phyloP scores from a whole-genome alignment of 2,888 invertebrate species.

The Druceiella hillmani region DNA sequence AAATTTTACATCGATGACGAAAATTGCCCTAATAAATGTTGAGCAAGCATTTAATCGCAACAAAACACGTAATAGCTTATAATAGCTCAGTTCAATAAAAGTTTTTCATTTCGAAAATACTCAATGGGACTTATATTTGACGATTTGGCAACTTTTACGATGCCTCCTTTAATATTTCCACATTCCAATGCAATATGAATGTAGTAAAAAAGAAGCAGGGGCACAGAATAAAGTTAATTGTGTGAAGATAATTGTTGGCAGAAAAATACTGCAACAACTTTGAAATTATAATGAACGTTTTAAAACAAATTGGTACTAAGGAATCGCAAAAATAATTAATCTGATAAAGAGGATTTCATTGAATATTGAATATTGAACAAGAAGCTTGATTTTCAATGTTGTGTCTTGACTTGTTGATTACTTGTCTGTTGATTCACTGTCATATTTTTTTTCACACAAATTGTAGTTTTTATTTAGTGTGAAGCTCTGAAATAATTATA shows the following conservation, averaged over 20 bases:
- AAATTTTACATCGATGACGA: constrained; percentile 10
- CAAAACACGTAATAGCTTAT: constrained; percentile 9
- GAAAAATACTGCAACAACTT: constrained; percentile 10
- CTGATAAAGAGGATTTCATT: too few species aligned
- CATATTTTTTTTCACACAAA: too few species aligned
- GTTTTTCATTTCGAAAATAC: constrained; percentile 8
- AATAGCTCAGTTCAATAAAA: constrained; percentile 11
- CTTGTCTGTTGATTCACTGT: too few species aligned
- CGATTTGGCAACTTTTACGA: constrained; percentile 11
- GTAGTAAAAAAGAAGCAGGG: constrained; percentile 9
- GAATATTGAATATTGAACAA: too few species aligned
- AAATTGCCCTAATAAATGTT: constrained; percentile 10
- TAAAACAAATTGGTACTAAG: constrained; percentile 9
- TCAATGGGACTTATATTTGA: too few species aligned
- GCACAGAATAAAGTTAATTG: constrained; percentile 9
- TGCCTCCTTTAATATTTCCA: constrained; percentile 14
- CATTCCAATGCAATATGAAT: constrained; percentile 11
- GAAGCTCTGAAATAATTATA: too few species aligned
- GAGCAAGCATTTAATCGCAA: constrained; percentile 12
- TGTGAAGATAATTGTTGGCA: constrained; percentile 8
- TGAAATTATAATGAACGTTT: constrained; percentile 4
- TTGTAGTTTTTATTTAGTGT: too few species aligned
- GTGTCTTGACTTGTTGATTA: too few species aligned
- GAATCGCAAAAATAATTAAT: constrained; percentile 11
- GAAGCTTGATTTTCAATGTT: too few species aligned